phyloP scores from a whole-genome alignment of 2,888 invertebrate species.

The Leptopilina myrica region DNA sequence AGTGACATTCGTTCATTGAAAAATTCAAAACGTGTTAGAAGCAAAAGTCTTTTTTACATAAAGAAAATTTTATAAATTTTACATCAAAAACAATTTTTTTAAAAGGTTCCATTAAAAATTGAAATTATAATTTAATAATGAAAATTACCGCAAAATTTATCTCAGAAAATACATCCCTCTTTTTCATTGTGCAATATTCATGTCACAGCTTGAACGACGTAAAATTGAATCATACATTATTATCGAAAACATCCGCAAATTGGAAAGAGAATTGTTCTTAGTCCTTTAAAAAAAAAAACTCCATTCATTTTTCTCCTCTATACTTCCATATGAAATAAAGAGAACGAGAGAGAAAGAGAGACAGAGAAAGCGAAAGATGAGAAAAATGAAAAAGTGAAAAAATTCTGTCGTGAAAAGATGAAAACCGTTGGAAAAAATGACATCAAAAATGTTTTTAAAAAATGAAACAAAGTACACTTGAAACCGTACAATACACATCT shows the following conservation, averaged over 20 bases:
- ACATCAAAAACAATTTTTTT: too few species aligned
- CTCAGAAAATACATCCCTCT: not conserved
- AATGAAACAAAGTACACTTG: not conserved
- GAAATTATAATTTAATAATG: not conserved
- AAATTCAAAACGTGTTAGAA: too few species aligned
- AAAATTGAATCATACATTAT: not conserved
- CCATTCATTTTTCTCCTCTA: not conserved
- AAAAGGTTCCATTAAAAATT: too few species aligned
- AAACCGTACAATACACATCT: not conserved
- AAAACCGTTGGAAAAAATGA: not conserved
- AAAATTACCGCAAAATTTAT: not conserved
- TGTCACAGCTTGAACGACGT: not conserved
- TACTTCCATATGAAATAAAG: not conserved
- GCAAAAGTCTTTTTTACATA: too few species aligned
- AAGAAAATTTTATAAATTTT: too few species aligned
- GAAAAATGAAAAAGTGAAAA: slow-evolving; percentile 1
- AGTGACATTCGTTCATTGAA: not conserved
- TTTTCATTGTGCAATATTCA: not conserved
- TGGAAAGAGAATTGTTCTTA: not conserved
- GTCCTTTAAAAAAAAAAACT: not conserved
- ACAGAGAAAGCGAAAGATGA: not conserved
- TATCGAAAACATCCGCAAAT: not conserved
- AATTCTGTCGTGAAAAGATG: slow-evolving; percentile 1
- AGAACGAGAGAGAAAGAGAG: not conserved
- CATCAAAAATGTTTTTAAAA: not conserved